phyloP scores from a whole-genome alignment of 2,888 invertebrate species.

The Idaea aversata region DNA sequence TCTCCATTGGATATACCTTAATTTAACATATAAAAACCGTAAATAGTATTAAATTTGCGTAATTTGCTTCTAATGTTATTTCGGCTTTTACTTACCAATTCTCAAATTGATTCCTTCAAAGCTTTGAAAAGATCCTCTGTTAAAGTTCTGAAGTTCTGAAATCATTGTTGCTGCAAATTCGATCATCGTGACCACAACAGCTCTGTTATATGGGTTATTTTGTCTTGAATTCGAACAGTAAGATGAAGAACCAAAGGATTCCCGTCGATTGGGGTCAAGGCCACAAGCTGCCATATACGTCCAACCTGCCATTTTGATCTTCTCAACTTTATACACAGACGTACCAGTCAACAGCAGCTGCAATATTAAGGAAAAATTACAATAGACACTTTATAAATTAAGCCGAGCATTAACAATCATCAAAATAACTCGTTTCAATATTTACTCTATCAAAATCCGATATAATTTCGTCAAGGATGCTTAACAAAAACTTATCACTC shows the following conservation, averaged over 20 bases:
- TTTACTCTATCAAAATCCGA: slow-evolving; percentile 94
- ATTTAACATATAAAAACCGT: slow-evolving; percentile 22
- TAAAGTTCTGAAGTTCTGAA: slow-evolving; percentile 76
- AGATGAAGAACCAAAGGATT: slow-evolving; percentile 73
- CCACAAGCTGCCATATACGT: slow-evolving; percentile 99
- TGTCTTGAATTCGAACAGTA: slow-evolving; percentile 37
- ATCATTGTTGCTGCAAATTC: slow-evolving; percentile 77
- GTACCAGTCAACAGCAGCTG: slow-evolving; percentile 83
- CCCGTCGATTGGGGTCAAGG: slow-evolving; percentile 86
- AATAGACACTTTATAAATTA: slow-evolving; percentile 6
- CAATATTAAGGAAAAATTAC: slow-evolving; percentile 7
- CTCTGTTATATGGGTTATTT: slow-evolving; percentile 61
- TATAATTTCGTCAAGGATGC: slow-evolving; percentile 93
- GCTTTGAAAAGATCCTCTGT: slow-evolving; percentile 80
- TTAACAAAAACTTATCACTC: slow-evolving; percentile 82
- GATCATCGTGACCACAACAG: slow-evolving; percentile 71
- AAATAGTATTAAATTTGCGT: slow-evolving; percentile 3
- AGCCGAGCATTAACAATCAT: slow-evolving; percentile 16
- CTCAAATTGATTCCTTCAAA: slow-evolving; percentile 84
- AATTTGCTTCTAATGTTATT: background rate
- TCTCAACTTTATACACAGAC: slow-evolving; percentile 89
- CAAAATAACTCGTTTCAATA: background rate
- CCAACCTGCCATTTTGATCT: slow-evolving; percentile 97
- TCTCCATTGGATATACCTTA: slow-evolving; percentile 94
- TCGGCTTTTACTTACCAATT: slow-evolving; percentile 79